These are phyloP conservation scores for Monoplex corrugatus DNA, from an alignment of 2,888 invertebrate species.

Conservation along the genomic window DNA sequence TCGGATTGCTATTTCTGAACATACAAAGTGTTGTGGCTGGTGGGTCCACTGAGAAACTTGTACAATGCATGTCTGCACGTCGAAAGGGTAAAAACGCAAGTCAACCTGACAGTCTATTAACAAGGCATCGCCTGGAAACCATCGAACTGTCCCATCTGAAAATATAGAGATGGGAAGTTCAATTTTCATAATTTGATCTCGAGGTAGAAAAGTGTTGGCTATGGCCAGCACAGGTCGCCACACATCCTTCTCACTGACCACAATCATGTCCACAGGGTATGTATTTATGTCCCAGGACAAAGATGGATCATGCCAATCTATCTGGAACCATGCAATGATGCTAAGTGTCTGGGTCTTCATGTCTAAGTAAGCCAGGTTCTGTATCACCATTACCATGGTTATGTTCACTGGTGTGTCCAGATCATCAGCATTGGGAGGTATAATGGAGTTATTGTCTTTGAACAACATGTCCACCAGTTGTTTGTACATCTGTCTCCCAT, in stretches of 20 bases:
- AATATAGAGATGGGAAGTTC: background rate
- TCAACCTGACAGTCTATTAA: conserved; percentile 18
- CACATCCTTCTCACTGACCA: background rate
- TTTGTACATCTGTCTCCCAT: conserved; percentile 20
- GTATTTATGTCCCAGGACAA: conserved; percentile 16
- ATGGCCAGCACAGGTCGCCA: conserved; percentile 41
- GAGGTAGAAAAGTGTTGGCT: background rate
- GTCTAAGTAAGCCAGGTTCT: conserved; percentile 12
- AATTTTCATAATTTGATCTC: conserved; percentile 29
- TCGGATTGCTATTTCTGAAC: background rate
- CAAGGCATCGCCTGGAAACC: conserved; percentile 4
- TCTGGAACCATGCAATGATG: conserved; percentile 24
- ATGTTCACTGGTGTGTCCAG: background rate
- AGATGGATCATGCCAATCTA: conserved; percentile 10
- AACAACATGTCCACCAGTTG: conserved; percentile 11
- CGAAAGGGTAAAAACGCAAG: conserved; percentile 34
- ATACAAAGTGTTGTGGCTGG: background rate
- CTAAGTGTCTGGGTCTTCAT: conserved; percentile 28
- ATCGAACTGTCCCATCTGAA: background rate
- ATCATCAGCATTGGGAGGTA: background rate
- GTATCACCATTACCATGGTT: background rate
- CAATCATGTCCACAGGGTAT: background rate
- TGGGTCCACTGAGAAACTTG: background rate
- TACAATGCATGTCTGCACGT: conserved; percentile 26
- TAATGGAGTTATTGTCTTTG: background rate